These are phyloP conservation scores for Drosophila percnosoma DNA, from an alignment of 2,888 invertebrate genomes.

Conservation along the genomic window DNA sequence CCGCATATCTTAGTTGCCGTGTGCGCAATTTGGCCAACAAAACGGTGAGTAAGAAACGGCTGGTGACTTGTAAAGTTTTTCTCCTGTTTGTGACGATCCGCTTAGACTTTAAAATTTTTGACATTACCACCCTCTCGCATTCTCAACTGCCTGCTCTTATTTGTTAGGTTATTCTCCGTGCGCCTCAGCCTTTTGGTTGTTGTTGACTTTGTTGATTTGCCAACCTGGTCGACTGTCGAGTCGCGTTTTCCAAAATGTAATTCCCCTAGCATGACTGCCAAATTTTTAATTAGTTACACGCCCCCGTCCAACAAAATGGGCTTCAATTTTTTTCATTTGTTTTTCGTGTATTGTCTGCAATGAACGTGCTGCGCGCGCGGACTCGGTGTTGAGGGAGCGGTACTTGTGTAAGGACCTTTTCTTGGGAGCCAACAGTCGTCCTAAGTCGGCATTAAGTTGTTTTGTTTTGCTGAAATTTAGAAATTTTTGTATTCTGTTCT, in stretches of 20 bases:
- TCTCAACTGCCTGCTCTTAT: neutral
- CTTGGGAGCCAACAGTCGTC: conserved; percentile 21
- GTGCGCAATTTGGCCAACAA: conserved; percentile 85
- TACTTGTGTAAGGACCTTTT: conserved; percentile 25
- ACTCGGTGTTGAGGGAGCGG: neutral
- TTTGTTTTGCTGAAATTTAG: conserved; percentile 66
- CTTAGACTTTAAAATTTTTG: conserved; percentile 65
- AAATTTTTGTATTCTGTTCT: conserved; percentile 60
- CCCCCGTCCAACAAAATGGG: conserved; percentile 18
- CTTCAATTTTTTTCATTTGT: conserved; percentile 27
- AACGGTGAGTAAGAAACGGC: conserved; percentile 81
- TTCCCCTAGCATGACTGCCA: conserved; percentile 78
- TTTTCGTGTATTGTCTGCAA: conserved; percentile 23
- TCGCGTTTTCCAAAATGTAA: conserved; percentile 64
- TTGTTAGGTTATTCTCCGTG: conserved; percentile 34
- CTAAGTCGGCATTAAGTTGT: conserved; percentile 71
- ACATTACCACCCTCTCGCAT: conserved; percentile 29
- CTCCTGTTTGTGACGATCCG: conserved; percentile 56
- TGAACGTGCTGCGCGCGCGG: neutral
- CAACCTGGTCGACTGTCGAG: conserved; percentile 64
- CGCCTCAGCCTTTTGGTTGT: conserved; percentile 10
- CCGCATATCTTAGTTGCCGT: conserved; percentile 85
- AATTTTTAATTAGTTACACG: conserved; percentile 76
- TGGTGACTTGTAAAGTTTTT: conserved; percentile 39
- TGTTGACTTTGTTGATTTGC: conserved; percentile 71